Evolutionary conservation across 2,797 vertebrate species (phyloP).

Genomic region (Onychomys arenicola): DNA sequence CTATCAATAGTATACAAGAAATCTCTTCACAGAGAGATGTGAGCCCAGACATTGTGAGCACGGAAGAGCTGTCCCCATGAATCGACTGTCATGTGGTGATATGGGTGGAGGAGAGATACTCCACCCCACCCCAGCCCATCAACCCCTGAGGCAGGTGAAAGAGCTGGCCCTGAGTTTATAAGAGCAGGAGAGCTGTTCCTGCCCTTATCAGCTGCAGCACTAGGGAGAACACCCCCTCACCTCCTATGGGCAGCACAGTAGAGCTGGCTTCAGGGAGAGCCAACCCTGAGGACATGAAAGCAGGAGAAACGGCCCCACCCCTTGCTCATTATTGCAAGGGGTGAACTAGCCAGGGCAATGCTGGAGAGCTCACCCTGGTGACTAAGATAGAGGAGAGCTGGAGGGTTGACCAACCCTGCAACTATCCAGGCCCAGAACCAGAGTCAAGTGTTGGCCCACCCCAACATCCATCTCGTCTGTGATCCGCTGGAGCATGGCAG

Average conservation of each 20-base stretch:
- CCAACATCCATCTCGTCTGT: neutral
- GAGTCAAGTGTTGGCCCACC: neutral
- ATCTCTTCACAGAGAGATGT: neutral
- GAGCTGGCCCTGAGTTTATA: neutral
- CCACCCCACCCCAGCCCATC: neutral
- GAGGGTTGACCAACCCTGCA: neutral
- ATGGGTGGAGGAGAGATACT: neutral
- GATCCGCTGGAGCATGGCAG: neutral
- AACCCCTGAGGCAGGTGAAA: neutral
- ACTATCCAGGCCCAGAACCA: neutral
- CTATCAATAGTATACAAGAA: neutral
- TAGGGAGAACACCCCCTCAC: neutral
- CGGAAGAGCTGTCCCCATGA: neutral
- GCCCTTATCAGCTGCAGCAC: neutral
- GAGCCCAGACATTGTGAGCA: neutral
- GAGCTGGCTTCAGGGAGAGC: neutral
- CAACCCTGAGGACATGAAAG: neutral
- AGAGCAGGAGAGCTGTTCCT: neutral
- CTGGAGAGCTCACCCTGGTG: neutral
- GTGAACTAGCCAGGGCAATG: neutral
- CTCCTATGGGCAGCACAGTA: neutral
- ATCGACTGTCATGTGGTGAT: neutral
- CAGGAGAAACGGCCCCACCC: neutral
- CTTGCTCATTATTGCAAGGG: too few relatives aligned
- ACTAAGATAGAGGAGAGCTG: neutral